These are phyloP conservation scores for Malthinus flaveolus DNA, from an alignment of 2,888 invertebrate genomes.

Conservation along the genomic window DNA sequence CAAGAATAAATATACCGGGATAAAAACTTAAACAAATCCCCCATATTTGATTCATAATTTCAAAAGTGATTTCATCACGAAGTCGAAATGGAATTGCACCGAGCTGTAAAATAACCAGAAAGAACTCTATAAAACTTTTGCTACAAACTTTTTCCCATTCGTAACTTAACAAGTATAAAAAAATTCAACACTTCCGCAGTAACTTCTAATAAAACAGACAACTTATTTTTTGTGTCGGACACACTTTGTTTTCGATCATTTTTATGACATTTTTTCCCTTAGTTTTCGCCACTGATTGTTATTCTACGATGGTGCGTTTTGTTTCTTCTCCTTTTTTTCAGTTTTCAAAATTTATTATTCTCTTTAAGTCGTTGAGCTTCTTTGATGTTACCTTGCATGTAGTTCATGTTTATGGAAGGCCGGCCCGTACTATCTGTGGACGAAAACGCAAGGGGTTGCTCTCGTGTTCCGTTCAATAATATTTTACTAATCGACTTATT, in stretches of 20 bases:
- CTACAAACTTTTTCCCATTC: constrained; percentile 30
- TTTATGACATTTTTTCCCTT: constrained; percentile 43
- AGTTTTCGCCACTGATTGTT: constrained; percentile 44
- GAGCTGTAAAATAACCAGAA: constrained; percentile 29
- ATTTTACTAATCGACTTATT: too few species aligned
- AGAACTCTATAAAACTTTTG: constrained; percentile 24
- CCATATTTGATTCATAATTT: constrained; percentile 6
- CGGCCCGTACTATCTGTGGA: constrained; percentile 30
- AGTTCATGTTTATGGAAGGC: constrained; percentile 32
- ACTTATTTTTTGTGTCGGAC: constrained; percentile 36
- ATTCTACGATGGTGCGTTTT: constrained; percentile 45
- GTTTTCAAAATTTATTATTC: constrained; percentile 48
- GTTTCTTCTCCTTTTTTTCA: constrained; percentile 43
- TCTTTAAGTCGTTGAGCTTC: constrained; percentile 45
- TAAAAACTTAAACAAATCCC: neutral
- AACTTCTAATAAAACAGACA: constrained; percentile 36
- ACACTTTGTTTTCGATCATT: constrained; percentile 46
- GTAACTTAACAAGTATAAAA: constrained; percentile 31
- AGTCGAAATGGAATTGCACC: constrained; percentile 26
- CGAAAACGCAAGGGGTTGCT: neutral
- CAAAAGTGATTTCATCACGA: constrained; percentile 7
- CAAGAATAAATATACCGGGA: neutral
- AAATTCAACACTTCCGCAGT: constrained; percentile 32
- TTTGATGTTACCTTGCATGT: constrained; percentile 46
- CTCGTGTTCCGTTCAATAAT: too few species aligned